Evolutionary conservation across 64 coral and sea anemone species (phyloP), one percentile per base, ranked within the genome.

Genomic region (Hydrozoanthus tunicans): DNA sequence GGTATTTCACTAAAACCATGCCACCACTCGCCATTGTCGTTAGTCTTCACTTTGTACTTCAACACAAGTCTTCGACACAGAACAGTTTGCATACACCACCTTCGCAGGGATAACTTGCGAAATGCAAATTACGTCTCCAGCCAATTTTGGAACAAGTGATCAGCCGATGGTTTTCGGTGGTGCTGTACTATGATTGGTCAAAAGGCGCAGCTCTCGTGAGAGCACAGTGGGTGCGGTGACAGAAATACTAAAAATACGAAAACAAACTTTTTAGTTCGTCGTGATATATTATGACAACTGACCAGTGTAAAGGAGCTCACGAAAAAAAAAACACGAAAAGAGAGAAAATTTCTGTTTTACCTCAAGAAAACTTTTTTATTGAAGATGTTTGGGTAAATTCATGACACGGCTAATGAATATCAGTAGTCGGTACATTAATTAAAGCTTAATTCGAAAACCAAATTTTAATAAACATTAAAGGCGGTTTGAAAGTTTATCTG

Each of bases 1-100:
- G 92, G 51, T 96, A 96, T 89, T 96, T 96, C 51, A 96, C 79
- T 51, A 91, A 55, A 81, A 90, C 90, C 95, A 96, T 96, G 68
- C 95, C 95, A 70, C 95, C 95, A 83, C 89, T 91, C 43, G 92
- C 92, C 95, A 96, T 96, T 43, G 56, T 89, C 85, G 80, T 9
- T 74, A 11, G 24, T 11, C 25, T 20, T 89, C 64, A 75, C 32
- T 43, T 43, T 43, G 32, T 17, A 32, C 51, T 77, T 60, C 9
- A 66, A 8, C 27, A 6, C 62, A 15, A 70, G 13, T 54, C 32
- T 17, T 55, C 15, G 7, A 73, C 23, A 15, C 9, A 7, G 13
- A 7, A 6, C 77, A 52, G 7, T 20, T 54, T 70, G 32, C 6
- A 14, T 4, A 68, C 13, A n/a, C 5, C 7, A 69, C 20, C 20